Conservation (phyloP, 2,113 vertebrate species). For the Chaetodon auriga region DNA sequence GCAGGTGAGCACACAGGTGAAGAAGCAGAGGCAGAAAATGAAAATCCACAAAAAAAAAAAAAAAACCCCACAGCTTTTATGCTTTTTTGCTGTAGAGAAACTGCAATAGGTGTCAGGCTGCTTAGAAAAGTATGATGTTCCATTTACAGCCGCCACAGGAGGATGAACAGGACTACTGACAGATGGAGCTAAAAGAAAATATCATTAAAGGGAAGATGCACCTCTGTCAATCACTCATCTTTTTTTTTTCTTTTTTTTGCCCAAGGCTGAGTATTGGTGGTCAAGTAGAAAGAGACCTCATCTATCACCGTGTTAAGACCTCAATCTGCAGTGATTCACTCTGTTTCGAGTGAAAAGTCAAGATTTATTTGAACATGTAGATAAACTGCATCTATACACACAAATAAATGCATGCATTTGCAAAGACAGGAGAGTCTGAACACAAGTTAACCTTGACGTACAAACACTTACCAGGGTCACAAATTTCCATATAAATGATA, state of each 20-base stretch:
- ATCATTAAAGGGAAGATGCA: background rate
- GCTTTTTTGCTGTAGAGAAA: too few species aligned
- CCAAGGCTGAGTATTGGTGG: background rate
- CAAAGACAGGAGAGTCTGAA: background rate
- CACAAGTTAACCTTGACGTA: slow-evolving; percentile 8
- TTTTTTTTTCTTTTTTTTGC: slow-evolving; percentile 1
- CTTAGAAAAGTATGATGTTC: background rate
- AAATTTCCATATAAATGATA: slow-evolving; percentile 46
- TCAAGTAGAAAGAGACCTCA: slow-evolving; percentile 17
- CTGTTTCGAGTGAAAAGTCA: background rate
- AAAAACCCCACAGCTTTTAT: background rate
- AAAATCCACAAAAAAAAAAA: background rate
- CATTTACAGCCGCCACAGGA: background rate
- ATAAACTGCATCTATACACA: background rate
- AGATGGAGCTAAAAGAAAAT: slow-evolving; percentile 16
- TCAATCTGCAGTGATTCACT: background rate
- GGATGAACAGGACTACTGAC: slow-evolving; percentile 14
- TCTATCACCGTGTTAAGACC: slow-evolving; percentile 8
- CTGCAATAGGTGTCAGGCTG: background rate
- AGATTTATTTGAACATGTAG: slow-evolving; percentile 1
- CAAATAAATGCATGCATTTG: background rate
- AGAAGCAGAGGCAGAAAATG: background rate
- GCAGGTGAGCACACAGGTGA: background rate
- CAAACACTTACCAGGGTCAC: background rate
- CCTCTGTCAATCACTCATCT: background rate